Percentiles rank a stretch among this genome's conserved stretches.
These are phyloP conservation scores for Oscheius sp. DNA, from an alignment of 2,888 invertebrate species.

Conservation along the genomic window DNA sequence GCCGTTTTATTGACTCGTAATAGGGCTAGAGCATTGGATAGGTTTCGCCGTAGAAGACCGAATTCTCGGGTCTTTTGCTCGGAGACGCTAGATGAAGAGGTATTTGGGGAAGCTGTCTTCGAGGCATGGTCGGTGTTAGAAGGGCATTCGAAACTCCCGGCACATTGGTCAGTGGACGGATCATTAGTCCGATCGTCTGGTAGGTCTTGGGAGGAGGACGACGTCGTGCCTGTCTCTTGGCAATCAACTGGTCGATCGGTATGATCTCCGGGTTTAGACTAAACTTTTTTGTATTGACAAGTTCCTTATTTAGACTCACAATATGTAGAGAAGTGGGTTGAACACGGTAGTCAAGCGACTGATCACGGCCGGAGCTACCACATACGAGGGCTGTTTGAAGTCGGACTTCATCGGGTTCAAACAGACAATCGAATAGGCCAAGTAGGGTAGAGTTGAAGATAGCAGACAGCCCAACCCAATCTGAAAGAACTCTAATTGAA, in stretches of 20 bases:
- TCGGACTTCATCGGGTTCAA: conserved; percentile 61
- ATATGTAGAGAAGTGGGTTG: conserved; percentile 61
- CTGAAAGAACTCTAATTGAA: conserved; percentile 25
- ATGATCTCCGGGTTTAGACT: conserved; percentile 61
- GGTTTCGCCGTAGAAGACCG: conserved; percentile 25
- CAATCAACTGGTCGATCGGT: conserved; percentile 53
- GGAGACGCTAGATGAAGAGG: conserved; percentile 57
- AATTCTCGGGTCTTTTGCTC: conserved; percentile 34
- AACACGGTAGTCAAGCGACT: conserved; percentile 53
- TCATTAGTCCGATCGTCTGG: conserved; percentile 61
- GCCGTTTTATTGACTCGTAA: conserved; percentile 32
- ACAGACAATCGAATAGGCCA: conserved; percentile 60
- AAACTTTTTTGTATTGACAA: background rate
- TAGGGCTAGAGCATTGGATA: conserved; percentile 28
- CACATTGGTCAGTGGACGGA: conserved; percentile 33
- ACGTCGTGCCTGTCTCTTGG: conserved; percentile 44
- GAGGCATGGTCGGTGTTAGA: conserved; percentile 58
- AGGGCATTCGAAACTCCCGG: conserved; percentile 61
- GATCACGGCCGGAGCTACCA: conserved; percentile 51
- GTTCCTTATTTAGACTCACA: conserved; percentile 33
- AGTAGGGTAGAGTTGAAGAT: conserved; percentile 58
- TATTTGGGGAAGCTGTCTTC: conserved; percentile 58
- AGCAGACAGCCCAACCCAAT: conserved; percentile 59
- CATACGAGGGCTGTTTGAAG: conserved; percentile 43
- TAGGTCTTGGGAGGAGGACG: conserved; percentile 56